Evolutionary conservation across 2,797 vertebrate genomes (phyloP), one percentile per base, ranked within the genome.

Genomic region (Chromobotia macracanthus): DNA sequence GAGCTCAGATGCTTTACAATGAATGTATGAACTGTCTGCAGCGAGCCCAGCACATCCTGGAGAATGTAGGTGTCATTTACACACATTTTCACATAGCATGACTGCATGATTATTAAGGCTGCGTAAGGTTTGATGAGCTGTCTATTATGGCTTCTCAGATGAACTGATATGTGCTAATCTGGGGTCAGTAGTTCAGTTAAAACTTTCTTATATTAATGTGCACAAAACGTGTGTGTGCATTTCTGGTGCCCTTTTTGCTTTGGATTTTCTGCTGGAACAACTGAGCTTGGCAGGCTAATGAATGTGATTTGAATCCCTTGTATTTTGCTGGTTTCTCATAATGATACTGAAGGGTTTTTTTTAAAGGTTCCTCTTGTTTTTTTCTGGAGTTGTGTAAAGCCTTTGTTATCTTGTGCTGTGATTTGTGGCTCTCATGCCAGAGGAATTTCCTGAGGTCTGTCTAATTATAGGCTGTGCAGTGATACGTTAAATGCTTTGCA

Each of bases 1-100:
- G 10, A 74, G 69, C 71, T 0, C 0, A 21, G 0, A 4, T 56
- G 0, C 81, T 92, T 75, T 70, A 78, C 2, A 0, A 0, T 25
- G 88, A 90, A 15, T 90, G 90, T 78, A 77, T 86, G 0, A 86
- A 88, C 0, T 83, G 8, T 35, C 76, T 93, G 75, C 83, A 88
- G 2, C 89, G 44, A 78, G 89, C 88, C 0, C 86, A 87, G 3
- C 13, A 48, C 35, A 77, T 89, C 41, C n/a, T 91, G 9, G 82
- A 84, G 19, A 1, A 0, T 41, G 93, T 94, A 84, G 90, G 93
- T 87, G 8, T 28, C 18, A 16, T 56, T 51, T 31, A 65, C 10
- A 51, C 11, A 50, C 19, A 44, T 41, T 58, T 19, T n/a, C 10
- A 48, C 18, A 9, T 16, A 31, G 21, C 25, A 3, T 35, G 31